Conservation (phyloP, 2,113 vertebrate species). For the Condylura cristata region DNA sequence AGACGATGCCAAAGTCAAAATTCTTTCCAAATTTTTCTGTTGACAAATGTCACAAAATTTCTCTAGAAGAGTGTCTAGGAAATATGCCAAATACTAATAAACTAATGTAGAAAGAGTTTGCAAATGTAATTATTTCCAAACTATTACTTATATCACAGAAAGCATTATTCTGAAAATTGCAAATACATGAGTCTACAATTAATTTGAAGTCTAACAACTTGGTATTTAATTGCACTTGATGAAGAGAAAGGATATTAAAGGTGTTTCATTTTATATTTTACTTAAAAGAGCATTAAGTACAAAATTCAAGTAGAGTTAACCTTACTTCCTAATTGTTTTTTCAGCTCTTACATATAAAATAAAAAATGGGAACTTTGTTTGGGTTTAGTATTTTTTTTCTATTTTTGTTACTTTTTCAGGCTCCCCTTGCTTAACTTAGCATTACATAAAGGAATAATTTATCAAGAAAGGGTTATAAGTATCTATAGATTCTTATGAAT, state of each 20-base stretch:
- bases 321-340: neutral
- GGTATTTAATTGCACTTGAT: conserved; percentile 55
- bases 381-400: neutral
- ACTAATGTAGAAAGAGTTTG: neutral
- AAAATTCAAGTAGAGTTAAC: neutral
- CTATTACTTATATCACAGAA: neutral
- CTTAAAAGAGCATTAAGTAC: conserved; percentile 16
- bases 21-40: conserved; percentile 18
- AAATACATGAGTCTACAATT: conserved; percentile 54
- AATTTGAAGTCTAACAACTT: conserved; percentile 44
- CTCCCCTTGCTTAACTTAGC: neutral
- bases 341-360: neutral
- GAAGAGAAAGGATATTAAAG: conserved; percentile 42
- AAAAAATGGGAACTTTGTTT: neutral
- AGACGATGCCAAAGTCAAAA: neutral
- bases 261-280: conserved; percentile 29
- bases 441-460: neutral
- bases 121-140: conserved; percentile 45
- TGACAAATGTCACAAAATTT: neutral
- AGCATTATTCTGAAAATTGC: conserved; percentile 36
- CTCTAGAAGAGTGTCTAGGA: neutral
- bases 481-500: neutral
- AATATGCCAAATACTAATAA: conserved; percentile 20
- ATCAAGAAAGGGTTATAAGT: neutral
- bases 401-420: neutral